Percentiles rank a stretch among this genome's conserved stretches.
Evolutionary conservation across 2,888 invertebrate species (phyloP).

Genomic region (Polymixis flavicincta): DNA sequence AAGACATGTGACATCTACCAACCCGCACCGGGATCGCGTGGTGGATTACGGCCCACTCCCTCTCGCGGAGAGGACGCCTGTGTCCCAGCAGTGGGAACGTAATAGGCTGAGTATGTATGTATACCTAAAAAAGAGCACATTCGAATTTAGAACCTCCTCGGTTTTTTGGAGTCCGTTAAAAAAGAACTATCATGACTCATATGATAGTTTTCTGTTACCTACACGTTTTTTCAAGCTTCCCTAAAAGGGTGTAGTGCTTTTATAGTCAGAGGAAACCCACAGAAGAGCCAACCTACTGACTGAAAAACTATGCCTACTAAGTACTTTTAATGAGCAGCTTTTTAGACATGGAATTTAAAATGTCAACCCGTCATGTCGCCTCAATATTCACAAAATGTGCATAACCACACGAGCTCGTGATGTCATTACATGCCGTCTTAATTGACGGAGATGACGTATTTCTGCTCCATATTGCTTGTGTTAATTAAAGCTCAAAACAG

Average conservation of each 20-base stretch:
- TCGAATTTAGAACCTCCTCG: too few species aligned
- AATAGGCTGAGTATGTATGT: too few species aligned
- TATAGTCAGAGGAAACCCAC: too few species aligned
- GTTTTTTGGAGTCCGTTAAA: too few species aligned
- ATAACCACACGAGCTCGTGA: slow-evolving; percentile 6
- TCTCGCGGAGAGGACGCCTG: too few species aligned
- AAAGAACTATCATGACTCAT: too few species aligned
- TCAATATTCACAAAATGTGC: slow-evolving; percentile 17
- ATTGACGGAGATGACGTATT: slow-evolving; percentile 46
- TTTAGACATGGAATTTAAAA: neutral
- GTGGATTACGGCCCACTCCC: too few species aligned
- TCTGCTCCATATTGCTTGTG: slow-evolving; percentile 40
- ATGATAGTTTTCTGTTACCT: neutral
- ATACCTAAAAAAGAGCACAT: too few species aligned
- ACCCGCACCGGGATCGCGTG: too few species aligned
- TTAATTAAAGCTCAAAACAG: slow-evolving; percentile 35
- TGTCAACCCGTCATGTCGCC: neutral
- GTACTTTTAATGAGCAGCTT: neutral
- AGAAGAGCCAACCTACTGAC: neutral
- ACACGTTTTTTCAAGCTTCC: neutral
- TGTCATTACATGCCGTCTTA: slow-evolving; percentile 27
- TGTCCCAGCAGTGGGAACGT: too few species aligned
- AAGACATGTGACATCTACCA: too few species aligned
- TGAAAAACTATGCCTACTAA: neutral
- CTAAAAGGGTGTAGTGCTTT: too few species aligned